A percentile compares a stretch with the other conserved stretches of the same genome.
Evolutionary conservation across 2,797 vertebrate genomes (phyloP).

Genomic region (Threskiornis aethiopicus): DNA sequence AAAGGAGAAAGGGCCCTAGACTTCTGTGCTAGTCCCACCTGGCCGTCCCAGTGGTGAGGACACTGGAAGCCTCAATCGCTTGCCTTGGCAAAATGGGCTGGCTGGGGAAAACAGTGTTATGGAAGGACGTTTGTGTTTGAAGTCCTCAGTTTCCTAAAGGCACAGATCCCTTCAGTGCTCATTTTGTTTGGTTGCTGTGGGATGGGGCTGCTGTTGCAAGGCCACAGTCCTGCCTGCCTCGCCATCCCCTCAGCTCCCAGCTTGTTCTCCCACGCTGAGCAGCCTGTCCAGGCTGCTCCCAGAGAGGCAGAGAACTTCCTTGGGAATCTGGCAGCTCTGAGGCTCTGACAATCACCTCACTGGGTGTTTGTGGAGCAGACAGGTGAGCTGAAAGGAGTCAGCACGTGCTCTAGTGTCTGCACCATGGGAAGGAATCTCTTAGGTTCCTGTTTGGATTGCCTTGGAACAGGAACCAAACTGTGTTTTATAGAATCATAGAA

Average conservation of each 20-base stretch:
- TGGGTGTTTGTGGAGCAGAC: not conserved
- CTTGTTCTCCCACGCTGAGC: rapidly evolving
- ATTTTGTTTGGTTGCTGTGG: not conserved
- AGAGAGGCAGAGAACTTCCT: not conserved
- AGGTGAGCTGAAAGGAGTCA: not conserved
- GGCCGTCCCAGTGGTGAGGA: not conserved
- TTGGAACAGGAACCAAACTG: not conserved
- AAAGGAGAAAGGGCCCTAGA: not conserved
- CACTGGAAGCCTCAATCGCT: not conserved
- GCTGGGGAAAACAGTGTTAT: not conserved
- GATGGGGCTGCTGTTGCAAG: not conserved
- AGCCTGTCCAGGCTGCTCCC: not conserved
- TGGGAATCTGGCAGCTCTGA: not conserved
- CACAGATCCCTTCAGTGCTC: not conserved
- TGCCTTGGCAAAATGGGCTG: not conserved
- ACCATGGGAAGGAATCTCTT: not conserved
- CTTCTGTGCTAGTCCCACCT: not conserved
- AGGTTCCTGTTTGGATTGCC: not conserved
- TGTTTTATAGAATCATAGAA: not conserved
- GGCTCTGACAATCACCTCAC: not conserved
- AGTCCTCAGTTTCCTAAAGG: not conserved
- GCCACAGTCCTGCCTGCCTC: not conserved
- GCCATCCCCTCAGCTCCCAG: not conserved
- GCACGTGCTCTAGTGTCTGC: not conserved
- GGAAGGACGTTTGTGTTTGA: not conserved